A percentile compares a stretch with the other conserved stretches of the same genome.
These are phyloP conservation scores for Lomographa bimaculata DNA, from an alignment of 2,888 invertebrate genomes.

Conservation along the genomic window DNA sequence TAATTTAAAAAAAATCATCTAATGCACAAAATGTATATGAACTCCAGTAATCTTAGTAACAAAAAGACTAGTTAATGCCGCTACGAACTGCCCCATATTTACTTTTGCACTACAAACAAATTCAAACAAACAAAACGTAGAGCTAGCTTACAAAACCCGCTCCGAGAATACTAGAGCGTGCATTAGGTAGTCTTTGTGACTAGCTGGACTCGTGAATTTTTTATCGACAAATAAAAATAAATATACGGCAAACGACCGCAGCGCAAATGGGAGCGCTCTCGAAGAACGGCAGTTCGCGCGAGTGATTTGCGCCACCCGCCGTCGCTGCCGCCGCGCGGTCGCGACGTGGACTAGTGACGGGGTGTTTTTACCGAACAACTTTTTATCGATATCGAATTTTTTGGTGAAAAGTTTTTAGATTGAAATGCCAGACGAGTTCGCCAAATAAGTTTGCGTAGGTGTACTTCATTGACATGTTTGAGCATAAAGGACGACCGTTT, in stretches of 20 bases:
- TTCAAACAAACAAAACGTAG: slow-evolving; percentile 22
- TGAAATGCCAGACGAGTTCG: not conserved
- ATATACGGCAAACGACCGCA: slow-evolving; percentile 53
- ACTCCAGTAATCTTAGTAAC: not conserved
- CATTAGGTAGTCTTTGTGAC: slow-evolving; percentile 36
- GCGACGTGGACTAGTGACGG: slow-evolving; percentile 66
- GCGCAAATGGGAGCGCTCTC: slow-evolving; percentile 57
- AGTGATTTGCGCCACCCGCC: slow-evolving; percentile 80
- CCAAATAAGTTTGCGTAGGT: slow-evolving; percentile 4
- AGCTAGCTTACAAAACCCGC: slow-evolving; percentile 21
- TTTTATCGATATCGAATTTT: slow-evolving; percentile 50
- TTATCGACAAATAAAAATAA: slow-evolving; percentile 66
- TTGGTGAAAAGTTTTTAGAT: slow-evolving; percentile 4
- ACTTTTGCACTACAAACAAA: slow-evolving; percentile 9
- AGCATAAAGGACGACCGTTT: slow-evolving; percentile 6
- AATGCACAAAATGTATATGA: no score
- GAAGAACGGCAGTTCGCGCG: slow-evolving; percentile 81
- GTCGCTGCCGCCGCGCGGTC: slow-evolving; percentile 65
- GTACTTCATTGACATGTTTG: slow-evolving; percentile 4
- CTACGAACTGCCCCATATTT: slow-evolving; percentile 8
- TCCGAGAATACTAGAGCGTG: slow-evolving; percentile 32
- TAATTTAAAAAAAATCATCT: no score
- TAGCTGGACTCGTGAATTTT: slow-evolving; percentile 39
- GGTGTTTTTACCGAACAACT: slow-evolving; percentile 10
- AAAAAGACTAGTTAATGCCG: slow-evolving; percentile 3